Conservation (phyloP, 2,888 invertebrate species). For the Priocnemis perturbator region DNA sequence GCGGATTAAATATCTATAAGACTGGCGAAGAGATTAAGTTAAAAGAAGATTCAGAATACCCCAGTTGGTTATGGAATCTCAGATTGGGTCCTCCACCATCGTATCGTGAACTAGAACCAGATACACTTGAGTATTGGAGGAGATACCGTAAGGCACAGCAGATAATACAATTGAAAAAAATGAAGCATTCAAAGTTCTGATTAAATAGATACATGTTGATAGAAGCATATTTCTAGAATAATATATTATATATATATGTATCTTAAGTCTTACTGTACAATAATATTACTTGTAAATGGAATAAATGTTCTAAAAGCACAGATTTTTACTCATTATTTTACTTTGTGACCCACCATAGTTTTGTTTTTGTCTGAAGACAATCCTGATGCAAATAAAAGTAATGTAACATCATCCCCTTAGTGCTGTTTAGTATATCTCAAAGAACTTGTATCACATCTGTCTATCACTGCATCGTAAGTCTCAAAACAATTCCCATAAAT, state of each 20-base stretch:
- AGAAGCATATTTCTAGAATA: background rate
- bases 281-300: conserved; percentile 15
- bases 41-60: conserved; percentile 89
- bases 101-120: conserved; percentile 87
- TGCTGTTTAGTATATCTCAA: too few relatives aligned
- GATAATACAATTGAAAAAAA: conserved; percentile 78
- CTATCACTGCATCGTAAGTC: too few relatives aligned
- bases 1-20: conserved; percentile 89
- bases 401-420: too few relatives aligned
- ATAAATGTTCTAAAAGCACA: background rate
- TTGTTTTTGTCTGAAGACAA: too few relatives aligned
- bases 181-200: conserved; percentile 46
- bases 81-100: conserved; percentile 80
- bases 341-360: too few relatives aligned
- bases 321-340: background rate
- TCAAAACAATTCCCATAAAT: too few relatives aligned
- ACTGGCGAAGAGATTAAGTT: conserved; percentile 88
- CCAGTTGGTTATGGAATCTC: conserved; percentile 93
- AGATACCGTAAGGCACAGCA: conserved; percentile 82
- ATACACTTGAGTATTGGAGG: conserved; percentile 89
- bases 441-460: too few relatives aligned
- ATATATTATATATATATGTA: background rate
- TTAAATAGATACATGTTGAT: conserved; percentile 66
- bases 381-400: too few relatives aligned
- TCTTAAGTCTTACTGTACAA: background rate